Conservation (phyloP, 1,140 invertebrate genomes). For the Sinella curviseta region DNA sequence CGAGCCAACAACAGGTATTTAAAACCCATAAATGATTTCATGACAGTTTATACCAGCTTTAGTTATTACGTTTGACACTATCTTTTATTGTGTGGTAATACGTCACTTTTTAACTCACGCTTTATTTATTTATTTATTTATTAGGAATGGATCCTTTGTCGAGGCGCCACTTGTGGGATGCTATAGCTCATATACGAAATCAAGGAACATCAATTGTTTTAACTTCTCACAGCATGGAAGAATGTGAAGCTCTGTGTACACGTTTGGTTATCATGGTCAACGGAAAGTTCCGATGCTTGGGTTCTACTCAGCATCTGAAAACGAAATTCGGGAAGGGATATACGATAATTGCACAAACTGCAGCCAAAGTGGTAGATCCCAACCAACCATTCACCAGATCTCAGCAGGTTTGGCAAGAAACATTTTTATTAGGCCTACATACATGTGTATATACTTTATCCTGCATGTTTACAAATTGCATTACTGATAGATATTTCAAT, state of each 20-base stretch:
- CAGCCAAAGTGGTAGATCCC: neutral
- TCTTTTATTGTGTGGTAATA: neutral
- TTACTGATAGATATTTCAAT: neutral
- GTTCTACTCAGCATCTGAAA: constrained; percentile 69
- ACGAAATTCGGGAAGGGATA: constrained; percentile 75
- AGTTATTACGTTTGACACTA: neutral
- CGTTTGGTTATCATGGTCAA: constrained; percentile 64
- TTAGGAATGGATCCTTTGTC: constrained; percentile 58
- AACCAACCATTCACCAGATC: constrained; percentile 20
- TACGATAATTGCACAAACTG: constrained; percentile 59
- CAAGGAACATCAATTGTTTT: constrained; percentile 48
- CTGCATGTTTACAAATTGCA: neutral
- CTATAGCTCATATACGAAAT: constrained; percentile 42
- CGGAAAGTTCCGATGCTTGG: constrained; percentile 64
- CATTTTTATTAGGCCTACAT: no score
- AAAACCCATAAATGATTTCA: neutral
- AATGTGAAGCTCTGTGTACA: constrained; percentile 75
- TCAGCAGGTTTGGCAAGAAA: neutral
- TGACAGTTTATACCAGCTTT: neutral
- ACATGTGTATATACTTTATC: no score
- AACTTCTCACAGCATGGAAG: constrained; percentile 67
- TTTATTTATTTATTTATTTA: no score
- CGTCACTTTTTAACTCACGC: neutral
- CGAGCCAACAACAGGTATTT: constrained; percentile 73
- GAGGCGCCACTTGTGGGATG: constrained; percentile 48